These are phyloP conservation scores for Crenuchus spilurus DNA, from an alignment of 2,797 vertebrate genomes.

Conservation along the genomic window DNA sequence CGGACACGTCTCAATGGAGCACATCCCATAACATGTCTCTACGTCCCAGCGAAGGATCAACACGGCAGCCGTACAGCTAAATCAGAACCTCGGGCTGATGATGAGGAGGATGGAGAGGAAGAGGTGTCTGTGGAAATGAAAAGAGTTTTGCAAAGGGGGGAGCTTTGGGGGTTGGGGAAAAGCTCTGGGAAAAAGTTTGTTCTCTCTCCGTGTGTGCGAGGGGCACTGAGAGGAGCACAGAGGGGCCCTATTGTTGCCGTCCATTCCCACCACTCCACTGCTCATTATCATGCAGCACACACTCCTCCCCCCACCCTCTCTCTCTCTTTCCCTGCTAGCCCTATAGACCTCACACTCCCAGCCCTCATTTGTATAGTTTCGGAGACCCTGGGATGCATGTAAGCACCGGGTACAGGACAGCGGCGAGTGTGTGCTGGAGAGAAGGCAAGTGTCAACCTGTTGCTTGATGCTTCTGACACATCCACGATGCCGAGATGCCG, in stretches of 20 bases:
- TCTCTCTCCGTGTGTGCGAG: conserved; percentile 72
- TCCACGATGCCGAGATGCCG: not conserved
- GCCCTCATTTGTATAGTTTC: conserved; percentile 80
- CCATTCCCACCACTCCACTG: conserved; percentile 83
- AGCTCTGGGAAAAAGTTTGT: conserved; percentile 82
- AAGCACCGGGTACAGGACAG: conserved; percentile 57
- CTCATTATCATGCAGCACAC: conserved; percentile 83
- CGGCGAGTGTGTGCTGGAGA: conserved; percentile 60
- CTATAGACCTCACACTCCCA: conserved; percentile 79
- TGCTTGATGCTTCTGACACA: conserved; percentile 3
- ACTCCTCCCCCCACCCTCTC: conserved; percentile 76
- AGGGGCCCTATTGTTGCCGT: conserved; percentile 82
- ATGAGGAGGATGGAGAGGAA: conserved; percentile 79
- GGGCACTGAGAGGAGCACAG: conserved; percentile 85
- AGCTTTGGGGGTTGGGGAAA: conserved; percentile 54
- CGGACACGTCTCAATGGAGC: not conserved
- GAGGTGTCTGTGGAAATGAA: conserved; percentile 76
- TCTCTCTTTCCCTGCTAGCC: conserved; percentile 76
- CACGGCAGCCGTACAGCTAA: conserved; percentile 62
- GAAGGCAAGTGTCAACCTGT: conserved; percentile 10
- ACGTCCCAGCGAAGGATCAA: conserved; percentile 67
- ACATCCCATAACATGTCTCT: conserved; percentile 63
- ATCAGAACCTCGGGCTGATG: conserved; percentile 71
- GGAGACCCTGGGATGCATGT: conserved; percentile 76
- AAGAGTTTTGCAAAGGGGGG: conserved; percentile 47